These are phyloP conservation scores for Phthorimaea operculella DNA, from an alignment of 1,140 invertebrate species.

Conservation along the genomic window DNA sequence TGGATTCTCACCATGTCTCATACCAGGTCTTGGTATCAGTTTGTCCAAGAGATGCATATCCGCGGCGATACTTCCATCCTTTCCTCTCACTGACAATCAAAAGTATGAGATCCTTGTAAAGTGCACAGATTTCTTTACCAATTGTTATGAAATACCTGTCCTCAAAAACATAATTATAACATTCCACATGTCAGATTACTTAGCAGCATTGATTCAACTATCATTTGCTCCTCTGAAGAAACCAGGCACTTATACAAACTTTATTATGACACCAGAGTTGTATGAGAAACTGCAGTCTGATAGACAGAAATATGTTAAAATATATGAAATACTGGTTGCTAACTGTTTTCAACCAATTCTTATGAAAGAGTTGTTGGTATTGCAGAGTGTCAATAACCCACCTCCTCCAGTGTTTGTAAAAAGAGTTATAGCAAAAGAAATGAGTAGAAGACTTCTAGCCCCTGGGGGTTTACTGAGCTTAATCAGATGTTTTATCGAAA, in stretches of 20 bases:
- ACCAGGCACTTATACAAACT: slow-evolving; percentile 59
- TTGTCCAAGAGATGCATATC: slow-evolving; percentile 51
- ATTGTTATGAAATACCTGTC: slow-evolving; percentile 43
- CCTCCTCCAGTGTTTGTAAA: slow-evolving; percentile 74
- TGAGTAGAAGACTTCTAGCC: slow-evolving; percentile 69
- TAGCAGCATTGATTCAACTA: slow-evolving; percentile 78
- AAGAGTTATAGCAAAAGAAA: slow-evolving; percentile 69
- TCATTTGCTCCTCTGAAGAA: slow-evolving; percentile 73
- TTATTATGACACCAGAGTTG: slow-evolving; percentile 66
- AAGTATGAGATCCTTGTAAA: slow-evolving; percentile 49
- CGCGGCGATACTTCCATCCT: slow-evolving; percentile 24
- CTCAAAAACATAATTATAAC: slow-evolving; percentile 62
- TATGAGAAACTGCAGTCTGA: slow-evolving; percentile 67
- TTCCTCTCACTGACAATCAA: slow-evolving; percentile 43
- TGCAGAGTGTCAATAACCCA: slow-evolving; percentile 70
- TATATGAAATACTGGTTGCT: slow-evolving; percentile 67
- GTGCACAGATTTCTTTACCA: slow-evolving; percentile 47
- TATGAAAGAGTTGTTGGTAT: slow-evolving; percentile 76
- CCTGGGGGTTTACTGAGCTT: slow-evolving; percentile 72
- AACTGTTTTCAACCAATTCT: slow-evolving; percentile 71
- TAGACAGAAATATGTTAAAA: slow-evolving; percentile 63
- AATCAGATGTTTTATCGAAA: slow-evolving; percentile 72
- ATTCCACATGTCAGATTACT: slow-evolving; percentile 65
- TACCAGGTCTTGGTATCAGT: slow-evolving; percentile 73
- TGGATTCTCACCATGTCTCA: slow-evolving; percentile 73